These are phyloP conservation scores for Ormyrus pomaceus DNA, from an alignment of 2,888 invertebrate genomes.

Conservation along the genomic window DNA sequence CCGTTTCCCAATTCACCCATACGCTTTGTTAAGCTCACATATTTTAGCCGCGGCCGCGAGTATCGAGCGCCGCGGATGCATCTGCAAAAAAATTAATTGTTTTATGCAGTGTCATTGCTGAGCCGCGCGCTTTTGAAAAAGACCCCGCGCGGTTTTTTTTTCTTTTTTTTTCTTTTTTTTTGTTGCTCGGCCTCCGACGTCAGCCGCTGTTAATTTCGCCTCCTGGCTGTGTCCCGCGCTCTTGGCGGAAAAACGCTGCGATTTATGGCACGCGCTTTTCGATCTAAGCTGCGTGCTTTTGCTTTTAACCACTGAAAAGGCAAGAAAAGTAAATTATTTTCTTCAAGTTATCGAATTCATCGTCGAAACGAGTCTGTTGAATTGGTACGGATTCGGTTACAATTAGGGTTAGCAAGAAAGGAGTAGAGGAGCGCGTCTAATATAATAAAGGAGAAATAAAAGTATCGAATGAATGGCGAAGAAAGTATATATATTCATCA, in stretches of 20 bases:
- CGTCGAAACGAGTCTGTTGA: neutral
- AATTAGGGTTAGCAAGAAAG: neutral
- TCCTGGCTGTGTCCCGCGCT: neutral
- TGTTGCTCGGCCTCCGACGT: no score
- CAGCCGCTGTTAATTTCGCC: constrained; percentile 23
- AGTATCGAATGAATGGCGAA: neutral
- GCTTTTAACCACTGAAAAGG: neutral
- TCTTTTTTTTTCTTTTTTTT: neutral
- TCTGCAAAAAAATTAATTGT: constrained; percentile 55
- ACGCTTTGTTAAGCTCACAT: constrained; percentile 57
- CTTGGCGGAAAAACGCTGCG: neutral
- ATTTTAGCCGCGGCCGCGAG: constrained; percentile 43
- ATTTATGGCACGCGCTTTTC: constrained; percentile 28
- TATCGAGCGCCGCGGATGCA: constrained; percentile 46
- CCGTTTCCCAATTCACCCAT: constrained; percentile 43
- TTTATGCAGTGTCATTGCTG: constrained; percentile 50
- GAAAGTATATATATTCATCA: neutral
- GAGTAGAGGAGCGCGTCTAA: neutral
- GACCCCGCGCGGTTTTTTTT: neutral
- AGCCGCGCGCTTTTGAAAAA: constrained; percentile 43
- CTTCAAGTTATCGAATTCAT: neutral
- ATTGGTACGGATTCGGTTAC: neutral
- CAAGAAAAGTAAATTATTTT: neutral
- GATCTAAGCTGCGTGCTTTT: constrained; percentile 18
- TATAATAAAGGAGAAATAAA: neutral